phyloP scores from a whole-genome alignment of 2,888 invertebrate species.

The Hybos culiciformis region DNA sequence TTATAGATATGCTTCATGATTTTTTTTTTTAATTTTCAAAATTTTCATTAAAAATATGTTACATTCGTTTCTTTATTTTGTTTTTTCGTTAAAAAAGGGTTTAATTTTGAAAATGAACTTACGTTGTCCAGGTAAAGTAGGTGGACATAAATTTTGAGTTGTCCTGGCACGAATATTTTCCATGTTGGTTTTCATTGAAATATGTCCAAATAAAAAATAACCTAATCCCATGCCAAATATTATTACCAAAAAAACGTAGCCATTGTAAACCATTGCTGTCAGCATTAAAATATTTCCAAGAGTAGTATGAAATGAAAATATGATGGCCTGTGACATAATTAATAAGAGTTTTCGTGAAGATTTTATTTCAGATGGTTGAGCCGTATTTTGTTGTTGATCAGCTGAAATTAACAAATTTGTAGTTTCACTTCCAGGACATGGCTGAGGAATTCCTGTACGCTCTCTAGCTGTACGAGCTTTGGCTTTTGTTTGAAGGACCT shows the following conservation, averaged over 20 bases:
- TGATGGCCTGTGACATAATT: conserved; percentile 14
- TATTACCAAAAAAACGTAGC: conserved; percentile 49
- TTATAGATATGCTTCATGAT: not conserved
- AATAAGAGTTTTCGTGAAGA: conserved; percentile 11
- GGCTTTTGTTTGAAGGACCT: conserved; percentile 19
- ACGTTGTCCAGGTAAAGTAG: conserved; percentile 28
- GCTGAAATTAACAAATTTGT: conserved; percentile 16
- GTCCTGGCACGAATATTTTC: conserved; percentile 37
- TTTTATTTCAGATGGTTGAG: not conserved
- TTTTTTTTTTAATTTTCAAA: not conserved
- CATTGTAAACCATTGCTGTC: conserved; percentile 60
- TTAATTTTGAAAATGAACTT: conserved; percentile 2
- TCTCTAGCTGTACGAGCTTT: conserved; percentile 19
- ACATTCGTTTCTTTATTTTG: not conserved
- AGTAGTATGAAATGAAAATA: conserved; percentile 36
- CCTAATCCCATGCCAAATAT: conserved; percentile 47
- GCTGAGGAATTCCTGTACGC: conserved; percentile 13
- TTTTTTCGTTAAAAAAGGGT: not conserved
- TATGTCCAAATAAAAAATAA: conserved; percentile 43
- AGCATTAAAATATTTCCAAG: conserved; percentile 59
- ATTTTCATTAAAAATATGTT: not conserved
- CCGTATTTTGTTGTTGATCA: not conserved
- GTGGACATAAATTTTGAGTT: conserved; percentile 33
- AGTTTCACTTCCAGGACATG: conserved; percentile 19
- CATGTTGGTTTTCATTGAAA: conserved; percentile 39